These are phyloP conservation scores for Lacanobia oleracea DNA, from an alignment of 2,888 invertebrate species.

Conservation along the genomic window DNA sequence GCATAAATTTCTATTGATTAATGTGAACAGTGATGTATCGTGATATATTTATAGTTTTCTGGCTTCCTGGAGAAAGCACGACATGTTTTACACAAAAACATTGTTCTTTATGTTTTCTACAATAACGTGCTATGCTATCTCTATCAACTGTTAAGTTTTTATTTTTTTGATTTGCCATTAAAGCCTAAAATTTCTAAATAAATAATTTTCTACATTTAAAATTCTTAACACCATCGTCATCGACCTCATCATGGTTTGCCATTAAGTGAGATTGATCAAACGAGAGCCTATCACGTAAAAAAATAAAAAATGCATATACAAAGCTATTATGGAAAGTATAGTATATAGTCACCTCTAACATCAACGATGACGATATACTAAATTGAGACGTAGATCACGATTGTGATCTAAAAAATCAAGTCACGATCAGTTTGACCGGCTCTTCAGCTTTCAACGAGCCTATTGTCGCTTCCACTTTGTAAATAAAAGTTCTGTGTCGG, in stretches of 20 bases:
- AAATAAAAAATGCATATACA: slow-evolving; percentile 5
- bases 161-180: slow-evolving; percentile 5
- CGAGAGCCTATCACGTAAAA: not conserved
- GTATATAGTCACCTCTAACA: slow-evolving; percentile 38
- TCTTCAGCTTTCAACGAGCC: slow-evolving; percentile 56
- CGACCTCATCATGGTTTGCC: not conserved
- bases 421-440: slow-evolving; percentile 67
- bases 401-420: slow-evolving; percentile 65
- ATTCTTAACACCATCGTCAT: not conserved
- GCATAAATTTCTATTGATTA: slow-evolving; percentile 41
- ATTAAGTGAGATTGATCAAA: slow-evolving; percentile 6
- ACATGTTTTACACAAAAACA: not conserved
- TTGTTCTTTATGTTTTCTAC: slow-evolving; percentile 3
- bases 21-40: slow-evolving; percentile 32
- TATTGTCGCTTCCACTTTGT: slow-evolving; percentile 46
- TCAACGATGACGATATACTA: slow-evolving; percentile 42
- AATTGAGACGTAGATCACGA: slow-evolving; percentile 58
- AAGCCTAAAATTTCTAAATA: not conserved
- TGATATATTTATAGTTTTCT: slow-evolving; percentile 36
- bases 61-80: slow-evolving; percentile 39
- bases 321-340: slow-evolving; percentile 29
- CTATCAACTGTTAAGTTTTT: not conserved
- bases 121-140: not conserved
- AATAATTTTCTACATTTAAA: not conserved
- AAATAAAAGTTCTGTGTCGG: slow-evolving; percentile 33